A percentile compares a stretch with the other conserved stretches of the same genome.
Conservation (phyloP, 2,113 vertebrate species). For the Calypte anna region DNA sequence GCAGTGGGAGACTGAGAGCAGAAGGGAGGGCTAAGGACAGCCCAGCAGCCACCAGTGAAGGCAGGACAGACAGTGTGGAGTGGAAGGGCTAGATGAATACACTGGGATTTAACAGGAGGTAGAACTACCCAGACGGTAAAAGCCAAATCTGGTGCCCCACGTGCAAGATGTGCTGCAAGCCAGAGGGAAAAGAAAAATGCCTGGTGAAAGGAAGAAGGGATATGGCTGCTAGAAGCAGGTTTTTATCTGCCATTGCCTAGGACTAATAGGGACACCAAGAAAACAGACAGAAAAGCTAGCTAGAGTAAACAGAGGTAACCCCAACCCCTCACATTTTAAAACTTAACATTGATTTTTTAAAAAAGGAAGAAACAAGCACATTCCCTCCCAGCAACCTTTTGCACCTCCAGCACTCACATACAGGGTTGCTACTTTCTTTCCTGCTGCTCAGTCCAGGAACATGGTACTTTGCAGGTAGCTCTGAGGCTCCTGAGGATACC, state of each 20-base stretch:
- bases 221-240: not conserved
- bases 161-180: accelerated
- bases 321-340: not conserved
- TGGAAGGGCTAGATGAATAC: not conserved
- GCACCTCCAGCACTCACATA: not conserved
- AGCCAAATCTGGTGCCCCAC: accelerated
- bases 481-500: not conserved
- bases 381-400: not conserved
- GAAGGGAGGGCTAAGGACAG: not conserved
- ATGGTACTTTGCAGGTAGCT: not conserved
- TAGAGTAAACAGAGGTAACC: not conserved
- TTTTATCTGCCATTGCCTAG: not conserved
- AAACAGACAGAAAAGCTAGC: not conserved
- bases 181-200: not conserved
- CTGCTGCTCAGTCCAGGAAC: not conserved
- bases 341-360: not conserved
- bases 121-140: not conserved
- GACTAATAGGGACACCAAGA: not conserved
- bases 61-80: not conserved
- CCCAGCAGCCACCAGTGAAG: not conserved
- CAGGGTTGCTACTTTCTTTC: not conserved
- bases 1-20: not conserved
- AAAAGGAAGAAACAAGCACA: not conserved
- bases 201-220: not conserved
- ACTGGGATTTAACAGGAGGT: not conserved